phyloP scores from a whole-genome alignment of 2,797 vertebrate genomes.

The Crenuchus spilurus region DNA sequence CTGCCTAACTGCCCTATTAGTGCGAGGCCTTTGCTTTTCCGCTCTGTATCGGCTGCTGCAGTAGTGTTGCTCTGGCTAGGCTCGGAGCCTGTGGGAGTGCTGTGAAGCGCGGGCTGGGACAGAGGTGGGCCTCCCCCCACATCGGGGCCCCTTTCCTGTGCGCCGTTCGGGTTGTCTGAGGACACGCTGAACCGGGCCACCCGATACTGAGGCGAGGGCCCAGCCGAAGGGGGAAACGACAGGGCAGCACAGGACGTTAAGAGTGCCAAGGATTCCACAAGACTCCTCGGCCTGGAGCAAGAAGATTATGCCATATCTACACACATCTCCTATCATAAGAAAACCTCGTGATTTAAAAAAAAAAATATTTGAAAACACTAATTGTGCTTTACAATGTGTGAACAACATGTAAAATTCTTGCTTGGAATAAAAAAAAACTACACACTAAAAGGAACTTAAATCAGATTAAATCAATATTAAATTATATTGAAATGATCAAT shows the following conservation, averaged over 20 bases:
- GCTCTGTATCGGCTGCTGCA: not conserved
- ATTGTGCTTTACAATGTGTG: no score
- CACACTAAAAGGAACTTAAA: no score
- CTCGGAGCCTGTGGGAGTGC: slow-evolving; percentile 9
- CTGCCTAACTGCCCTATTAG: not conserved
- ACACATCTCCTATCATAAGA: no score
- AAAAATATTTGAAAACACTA: no score
- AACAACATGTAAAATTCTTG: no score
- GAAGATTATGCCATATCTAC: no score
- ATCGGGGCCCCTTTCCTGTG: slow-evolving; percentile 81
- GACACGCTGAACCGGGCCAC: slow-evolving; percentile 84
- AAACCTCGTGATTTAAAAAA: no score
- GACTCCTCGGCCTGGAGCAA: slow-evolving; percentile 58
- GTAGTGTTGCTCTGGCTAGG: no score
- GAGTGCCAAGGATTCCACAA: slow-evolving; percentile 68
- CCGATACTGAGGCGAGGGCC: slow-evolving; percentile 78
- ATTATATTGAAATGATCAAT: no score
- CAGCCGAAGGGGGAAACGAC: slow-evolving; percentile 73
- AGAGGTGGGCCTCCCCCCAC: slow-evolving; percentile 74
- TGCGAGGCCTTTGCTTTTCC: not conserved
- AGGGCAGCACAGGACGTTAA: slow-evolving; percentile 71
- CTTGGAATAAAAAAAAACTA: no score
- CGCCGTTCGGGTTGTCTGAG: slow-evolving; percentile 81
- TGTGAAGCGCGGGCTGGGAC: slow-evolving; percentile 25
- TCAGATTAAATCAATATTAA: no score